Evolutionary conservation across 2,888 invertebrate species (phyloP).

Genomic region (Phorcus lineatus): DNA sequence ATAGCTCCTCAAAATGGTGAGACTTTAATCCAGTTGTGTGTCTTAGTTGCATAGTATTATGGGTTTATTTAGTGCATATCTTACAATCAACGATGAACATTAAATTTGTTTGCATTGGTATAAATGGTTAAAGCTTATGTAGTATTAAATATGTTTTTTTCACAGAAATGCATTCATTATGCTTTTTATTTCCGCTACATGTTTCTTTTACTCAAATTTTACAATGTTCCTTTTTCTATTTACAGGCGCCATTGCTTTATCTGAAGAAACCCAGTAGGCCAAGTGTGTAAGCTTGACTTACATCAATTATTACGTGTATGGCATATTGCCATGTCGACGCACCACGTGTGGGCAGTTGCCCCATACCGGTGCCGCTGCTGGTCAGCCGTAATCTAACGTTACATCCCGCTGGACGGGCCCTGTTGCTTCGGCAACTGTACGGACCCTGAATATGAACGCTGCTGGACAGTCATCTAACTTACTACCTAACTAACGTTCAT

Average conservation of each 20-base stretch:
- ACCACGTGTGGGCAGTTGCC: background rate
- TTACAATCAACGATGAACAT: background rate
- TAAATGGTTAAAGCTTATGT: background rate
- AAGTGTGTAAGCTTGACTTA: constrained; percentile 62
- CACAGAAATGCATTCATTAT: background rate
- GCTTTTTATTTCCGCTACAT: background rate
- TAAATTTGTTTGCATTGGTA: no score
- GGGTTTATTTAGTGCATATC: no score
- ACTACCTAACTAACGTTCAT: background rate
- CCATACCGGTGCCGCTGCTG: constrained; percentile 4
- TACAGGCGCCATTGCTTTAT: constrained; percentile 52
- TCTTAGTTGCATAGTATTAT: background rate
- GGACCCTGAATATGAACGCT: constrained; percentile 10
- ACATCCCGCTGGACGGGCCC: constrained; percentile 27
- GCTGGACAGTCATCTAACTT: constrained; percentile 11
- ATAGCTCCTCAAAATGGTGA: constrained; percentile 60
- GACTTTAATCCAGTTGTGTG: constrained; percentile 3
- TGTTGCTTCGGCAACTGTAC: background rate
- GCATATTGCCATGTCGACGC: constrained; percentile 67
- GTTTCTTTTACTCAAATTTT: background rate
- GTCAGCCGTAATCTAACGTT: constrained; percentile 12
- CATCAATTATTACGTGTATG: constrained; percentile 58
- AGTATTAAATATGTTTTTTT: background rate
- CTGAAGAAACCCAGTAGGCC: constrained; percentile 67
- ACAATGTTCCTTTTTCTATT: constrained; percentile 12